These are phyloP conservation scores for Parnassius apollo DNA, from an alignment of 2,888 invertebrate genomes.

Conservation along the genomic window DNA sequence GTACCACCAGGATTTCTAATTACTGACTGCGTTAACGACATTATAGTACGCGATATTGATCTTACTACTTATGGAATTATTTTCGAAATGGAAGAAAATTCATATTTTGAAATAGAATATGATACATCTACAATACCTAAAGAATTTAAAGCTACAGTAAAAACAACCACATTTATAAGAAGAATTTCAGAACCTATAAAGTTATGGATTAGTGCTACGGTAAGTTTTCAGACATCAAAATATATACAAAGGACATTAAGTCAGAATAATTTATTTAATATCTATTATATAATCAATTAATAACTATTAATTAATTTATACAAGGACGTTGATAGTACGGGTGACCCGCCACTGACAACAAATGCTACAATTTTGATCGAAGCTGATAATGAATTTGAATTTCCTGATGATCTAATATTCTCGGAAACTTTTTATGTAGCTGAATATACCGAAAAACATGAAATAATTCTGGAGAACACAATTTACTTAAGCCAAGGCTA, in stretches of 20 bases:
- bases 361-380: slow-evolving; percentile 53
- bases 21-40: slow-evolving; percentile 61
- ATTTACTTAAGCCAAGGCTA: slow-evolving; percentile 59
- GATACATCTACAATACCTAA: slow-evolving; percentile 49
- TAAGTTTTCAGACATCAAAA: slow-evolving; percentile 39
- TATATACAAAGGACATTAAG: not conserved
- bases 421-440: slow-evolving; percentile 64
- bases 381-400: slow-evolving; percentile 55
- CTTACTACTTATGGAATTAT: slow-evolving; percentile 68
- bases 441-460: slow-evolving; percentile 52
- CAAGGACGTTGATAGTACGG: slow-evolving; percentile 65
- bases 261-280: not conserved
- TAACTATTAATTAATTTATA: not conserved
- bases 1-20: slow-evolving; percentile 65
- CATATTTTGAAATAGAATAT: slow-evolving; percentile 59
- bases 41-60: slow-evolving; percentile 75
- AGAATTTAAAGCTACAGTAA: slow-evolving; percentile 57
- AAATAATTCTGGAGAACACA: slow-evolving; percentile 43
- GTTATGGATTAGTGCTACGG: slow-evolving; percentile 63
- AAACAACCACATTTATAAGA: slow-evolving; percentile 58
- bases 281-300: too few species aligned
- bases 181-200: slow-evolving; percentile 53
- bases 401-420: slow-evolving; percentile 73
- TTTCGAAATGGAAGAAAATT: slow-evolving; percentile 58
- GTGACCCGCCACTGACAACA: slow-evolving; percentile 45